phyloP scores from a whole-genome alignment of 1,140 invertebrate genomes.

The Diplogasteroides magnus region DNA sequence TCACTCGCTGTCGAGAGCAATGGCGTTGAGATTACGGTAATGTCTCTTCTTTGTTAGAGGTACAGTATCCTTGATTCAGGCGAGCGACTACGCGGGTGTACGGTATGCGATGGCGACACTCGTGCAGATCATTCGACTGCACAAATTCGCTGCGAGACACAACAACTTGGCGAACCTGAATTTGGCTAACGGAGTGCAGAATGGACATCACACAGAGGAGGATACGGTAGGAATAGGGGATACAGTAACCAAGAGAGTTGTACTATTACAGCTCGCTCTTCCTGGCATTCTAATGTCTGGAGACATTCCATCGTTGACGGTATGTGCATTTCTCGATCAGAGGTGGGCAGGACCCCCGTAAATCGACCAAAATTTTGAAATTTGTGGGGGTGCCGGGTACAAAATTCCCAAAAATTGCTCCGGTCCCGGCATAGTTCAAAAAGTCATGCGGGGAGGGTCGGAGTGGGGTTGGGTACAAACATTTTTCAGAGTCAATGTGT shows the following conservation, averaged over 20 bases:
- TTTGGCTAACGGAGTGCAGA: too few species aligned
- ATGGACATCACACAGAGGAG: neutral
- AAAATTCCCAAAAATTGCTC: too few species aligned
- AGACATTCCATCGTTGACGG: neutral
- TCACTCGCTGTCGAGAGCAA: constrained; percentile 23
- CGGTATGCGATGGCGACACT: constrained; percentile 35
- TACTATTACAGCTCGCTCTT: neutral
- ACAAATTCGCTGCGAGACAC: constrained; percentile 13
- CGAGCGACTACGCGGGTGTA: constrained; percentile 35
- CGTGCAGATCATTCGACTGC: constrained; percentile 38
- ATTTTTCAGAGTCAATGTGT: too few species aligned
- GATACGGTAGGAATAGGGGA: neutral
- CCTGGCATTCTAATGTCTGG: neutral
- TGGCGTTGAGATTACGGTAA: constrained; percentile 23
- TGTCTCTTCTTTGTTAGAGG: neutral
- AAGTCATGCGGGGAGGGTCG: too few species aligned
- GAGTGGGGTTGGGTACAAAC: too few species aligned
- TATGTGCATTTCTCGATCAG: too few species aligned
- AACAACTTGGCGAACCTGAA: too few species aligned
- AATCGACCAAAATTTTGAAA: too few species aligned
- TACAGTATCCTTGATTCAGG: constrained; percentile 7
- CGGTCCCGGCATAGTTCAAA: too few species aligned
- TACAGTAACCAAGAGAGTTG: too few species aligned
- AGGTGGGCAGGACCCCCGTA: too few species aligned
- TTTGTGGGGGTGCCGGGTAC: too few species aligned